Conservation (phyloP, 1,140 invertebrate species). For the Octopus sinensis region DNA sequence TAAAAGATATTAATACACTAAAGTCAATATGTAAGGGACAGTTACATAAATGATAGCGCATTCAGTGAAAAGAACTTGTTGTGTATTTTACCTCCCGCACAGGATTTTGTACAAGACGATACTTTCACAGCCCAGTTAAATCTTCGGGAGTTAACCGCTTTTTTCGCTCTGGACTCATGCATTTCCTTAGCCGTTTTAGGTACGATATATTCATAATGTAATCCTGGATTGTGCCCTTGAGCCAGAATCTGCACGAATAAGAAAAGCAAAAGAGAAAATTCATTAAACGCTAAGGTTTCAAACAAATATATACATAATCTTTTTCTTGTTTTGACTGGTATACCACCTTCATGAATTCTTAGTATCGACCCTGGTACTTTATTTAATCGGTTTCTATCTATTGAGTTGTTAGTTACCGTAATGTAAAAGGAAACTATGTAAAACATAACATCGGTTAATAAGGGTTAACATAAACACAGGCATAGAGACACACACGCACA, state of each 20-base stretch:
- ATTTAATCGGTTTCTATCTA: not conserved
- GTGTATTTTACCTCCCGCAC: conserved; percentile 35
- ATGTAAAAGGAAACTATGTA: not conserved
- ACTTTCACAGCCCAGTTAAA: conserved; percentile 36
- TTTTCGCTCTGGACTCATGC: conserved; percentile 11
- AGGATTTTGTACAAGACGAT: conserved; percentile 32
- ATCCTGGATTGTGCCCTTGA: conserved; percentile 43
- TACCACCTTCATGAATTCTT: not conserved
- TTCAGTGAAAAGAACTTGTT: no score
- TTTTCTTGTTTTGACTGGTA: not conserved
- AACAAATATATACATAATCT: not conserved
- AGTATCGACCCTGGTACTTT: not conserved
- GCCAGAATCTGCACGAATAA: conserved; percentile 37
- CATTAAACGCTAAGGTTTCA: not conserved
- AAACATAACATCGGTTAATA: no score
- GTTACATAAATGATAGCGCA: no score
- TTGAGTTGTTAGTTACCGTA: not conserved
- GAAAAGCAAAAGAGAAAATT: not conserved
- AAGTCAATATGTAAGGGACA: no score
- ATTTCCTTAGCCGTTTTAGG: conserved; percentile 24
- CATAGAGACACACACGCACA: no score
- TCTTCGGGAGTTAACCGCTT: not conserved
- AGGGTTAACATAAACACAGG: no score
- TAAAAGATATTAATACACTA: no score
- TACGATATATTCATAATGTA: conserved; percentile 43